Evolutionary conservation across 2,888 invertebrate species (phyloP).

Genomic region (Monoplex corrugatus): DNA sequence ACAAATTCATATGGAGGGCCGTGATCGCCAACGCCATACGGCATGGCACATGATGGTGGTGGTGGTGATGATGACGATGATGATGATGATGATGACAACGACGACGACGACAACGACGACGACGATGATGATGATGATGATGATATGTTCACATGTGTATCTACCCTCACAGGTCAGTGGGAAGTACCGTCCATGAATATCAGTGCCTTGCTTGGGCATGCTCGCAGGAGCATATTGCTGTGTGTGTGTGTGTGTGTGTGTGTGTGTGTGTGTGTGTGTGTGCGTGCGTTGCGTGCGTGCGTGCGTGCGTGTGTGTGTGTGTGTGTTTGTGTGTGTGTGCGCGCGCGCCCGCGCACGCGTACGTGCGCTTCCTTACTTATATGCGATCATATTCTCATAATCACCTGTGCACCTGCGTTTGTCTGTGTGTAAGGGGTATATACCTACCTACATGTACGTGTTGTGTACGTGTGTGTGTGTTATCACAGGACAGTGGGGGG

Average conservation of each 20-base stretch:
- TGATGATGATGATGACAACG: background rate
- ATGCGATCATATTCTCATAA: background rate
- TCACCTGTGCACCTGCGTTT: background rate
- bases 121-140: no score
- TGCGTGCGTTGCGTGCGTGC: background rate
- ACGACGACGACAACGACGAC: no score
- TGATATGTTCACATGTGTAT: background rate
- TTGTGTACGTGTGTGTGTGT: no score
- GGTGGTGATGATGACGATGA: background rate
- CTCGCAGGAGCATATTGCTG: background rate
- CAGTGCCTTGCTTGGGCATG: background rate
- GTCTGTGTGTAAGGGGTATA: background rate
- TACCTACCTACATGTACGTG: no score
- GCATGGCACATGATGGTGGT: background rate
- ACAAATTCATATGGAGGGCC: no score
- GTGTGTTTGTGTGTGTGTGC: constrained; percentile 7
- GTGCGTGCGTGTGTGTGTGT: background rate
- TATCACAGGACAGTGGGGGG: constrained; percentile 84
- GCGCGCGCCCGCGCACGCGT: background rate
- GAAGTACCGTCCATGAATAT: no score
- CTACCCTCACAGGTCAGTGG: no score
- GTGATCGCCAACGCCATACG: no score
- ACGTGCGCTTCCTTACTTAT: background rate
- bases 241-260: constrained; percentile 1
- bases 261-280: constrained; percentile 22